Base-by-base conservation (phyloP, 2,888 invertebrate species). In the Dicycla oo region DNA sequence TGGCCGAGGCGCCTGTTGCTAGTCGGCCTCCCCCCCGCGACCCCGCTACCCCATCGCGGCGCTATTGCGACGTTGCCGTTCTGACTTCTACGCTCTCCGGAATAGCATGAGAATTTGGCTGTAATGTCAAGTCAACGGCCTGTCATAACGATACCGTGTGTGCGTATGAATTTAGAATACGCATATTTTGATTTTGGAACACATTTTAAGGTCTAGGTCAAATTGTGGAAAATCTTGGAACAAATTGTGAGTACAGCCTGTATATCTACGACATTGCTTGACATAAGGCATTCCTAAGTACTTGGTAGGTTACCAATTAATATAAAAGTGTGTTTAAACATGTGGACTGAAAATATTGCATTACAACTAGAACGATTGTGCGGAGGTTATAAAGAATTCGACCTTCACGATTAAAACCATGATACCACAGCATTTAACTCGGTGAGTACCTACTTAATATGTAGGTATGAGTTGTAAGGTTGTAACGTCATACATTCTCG, bases 1-100 rank as follows among this genome's bases (percentile, higher is more conserved):
- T 95, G 95, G 93, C 88, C 74, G 80, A 87, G 92, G 92, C 94
- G 94, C 94, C 94, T 95, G 95, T 95, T 95, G 94, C 95, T 95
- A 94, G 84, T 88, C 83, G 88, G 85, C 86, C 84, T 83, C 87
- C 87, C 86, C 79, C 85, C 86, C 77, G 83, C 82, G 68, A 73
- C 69, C 68, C 81, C 83, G 65, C 78, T 68, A 78, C 86, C 80
- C 81, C 85, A 71, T 86, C 75, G 72, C 86, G 80, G 77, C 85
- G 77, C 85, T 80, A 73, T 67, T 78, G 93, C 95, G 94, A 92
- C 93, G 95, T 94, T 95, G 95, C 95, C 95, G 90, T 90, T 92
- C 92, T 81, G 87, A 81, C 86, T 88, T 89, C 88, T 87, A 89
- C 88, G 82, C 84, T 85, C 78, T 81, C 73, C 83, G 82, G 85